These are phyloP conservation scores for Peromyscus polionotus DNA, from an alignment of 2,113 vertebrate genomes.

Conservation along the genomic window DNA sequence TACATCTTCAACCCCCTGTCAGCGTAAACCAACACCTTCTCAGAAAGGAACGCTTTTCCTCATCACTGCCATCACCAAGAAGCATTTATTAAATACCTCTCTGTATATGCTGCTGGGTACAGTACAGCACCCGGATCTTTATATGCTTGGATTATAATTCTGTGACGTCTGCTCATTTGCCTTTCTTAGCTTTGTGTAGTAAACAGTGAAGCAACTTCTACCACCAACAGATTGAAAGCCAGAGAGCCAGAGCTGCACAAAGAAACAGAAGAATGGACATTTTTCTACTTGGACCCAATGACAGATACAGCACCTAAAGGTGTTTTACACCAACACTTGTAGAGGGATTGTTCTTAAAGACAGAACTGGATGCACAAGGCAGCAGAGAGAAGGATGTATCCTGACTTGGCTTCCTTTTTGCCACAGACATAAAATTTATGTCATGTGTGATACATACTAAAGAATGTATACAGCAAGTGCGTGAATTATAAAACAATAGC, in stretches of 20 bases:
- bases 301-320: neutral
- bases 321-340: neutral
- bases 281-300: neutral
- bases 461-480: neutral
- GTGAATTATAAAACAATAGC: neutral
- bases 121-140: neutral
- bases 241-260: neutral
- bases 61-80: neutral
- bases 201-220: conserved; percentile 10
- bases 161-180: neutral
- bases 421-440: neutral
- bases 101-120: neutral
- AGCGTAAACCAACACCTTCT: neutral
- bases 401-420: neutral
- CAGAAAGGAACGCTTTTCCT: neutral
- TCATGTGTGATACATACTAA: neutral
- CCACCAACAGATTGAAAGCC: neutral
- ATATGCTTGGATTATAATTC: neutral
- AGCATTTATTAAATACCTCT: neutral
- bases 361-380: neutral
- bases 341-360: neutral
- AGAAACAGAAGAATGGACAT: neutral
- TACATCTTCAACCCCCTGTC: neutral
- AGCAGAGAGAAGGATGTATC: neutral
- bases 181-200: neutral